phyloP scores from a whole-genome alignment of 2,797 vertebrate species.

The Eulemur rubriventer region DNA sequence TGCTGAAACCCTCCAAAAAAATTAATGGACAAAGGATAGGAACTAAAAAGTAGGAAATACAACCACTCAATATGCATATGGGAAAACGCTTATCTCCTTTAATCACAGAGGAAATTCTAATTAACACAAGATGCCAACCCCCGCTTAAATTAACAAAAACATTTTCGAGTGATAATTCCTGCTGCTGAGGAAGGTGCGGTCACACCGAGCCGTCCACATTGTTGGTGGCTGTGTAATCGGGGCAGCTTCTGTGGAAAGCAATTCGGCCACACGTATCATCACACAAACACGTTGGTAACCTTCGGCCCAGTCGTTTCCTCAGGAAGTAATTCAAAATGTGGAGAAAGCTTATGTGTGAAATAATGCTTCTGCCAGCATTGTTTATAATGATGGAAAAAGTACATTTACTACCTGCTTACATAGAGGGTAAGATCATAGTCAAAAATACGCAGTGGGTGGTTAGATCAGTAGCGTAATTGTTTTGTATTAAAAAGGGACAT shows the following conservation, averaged over 20 bases:
- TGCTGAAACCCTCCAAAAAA: background rate
- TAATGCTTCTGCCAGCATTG: background rate
- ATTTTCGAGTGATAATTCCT: background rate
- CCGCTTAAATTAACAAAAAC: background rate
- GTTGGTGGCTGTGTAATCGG: background rate
- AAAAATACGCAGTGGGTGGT: background rate
- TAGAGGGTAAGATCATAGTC: background rate
- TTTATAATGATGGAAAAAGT: background rate
- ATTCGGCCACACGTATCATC: background rate
- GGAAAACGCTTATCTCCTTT: background rate
- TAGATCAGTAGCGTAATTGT: background rate
- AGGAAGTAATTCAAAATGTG: slow-evolving; percentile 65
- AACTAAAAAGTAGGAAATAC: background rate
- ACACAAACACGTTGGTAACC: background rate
- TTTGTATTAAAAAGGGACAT: background rate
- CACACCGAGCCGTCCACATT: background rate
- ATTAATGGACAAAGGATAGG: background rate
- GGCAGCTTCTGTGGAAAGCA: slow-evolving; percentile 16
- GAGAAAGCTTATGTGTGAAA: background rate
- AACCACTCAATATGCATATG: background rate
- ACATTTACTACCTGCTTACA: background rate
- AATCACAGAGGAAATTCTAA: background rate
- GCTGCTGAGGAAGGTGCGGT: background rate
- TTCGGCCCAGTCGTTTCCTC: slow-evolving; percentile 64
- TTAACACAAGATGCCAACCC: background rate